A percentile compares a stretch with the other conserved stretches of the same genome.
These are phyloP conservation scores for Gnathonemus longibarbis DNA, from an alignment of 2,113 vertebrate genomes.

Conservation along the genomic window DNA sequence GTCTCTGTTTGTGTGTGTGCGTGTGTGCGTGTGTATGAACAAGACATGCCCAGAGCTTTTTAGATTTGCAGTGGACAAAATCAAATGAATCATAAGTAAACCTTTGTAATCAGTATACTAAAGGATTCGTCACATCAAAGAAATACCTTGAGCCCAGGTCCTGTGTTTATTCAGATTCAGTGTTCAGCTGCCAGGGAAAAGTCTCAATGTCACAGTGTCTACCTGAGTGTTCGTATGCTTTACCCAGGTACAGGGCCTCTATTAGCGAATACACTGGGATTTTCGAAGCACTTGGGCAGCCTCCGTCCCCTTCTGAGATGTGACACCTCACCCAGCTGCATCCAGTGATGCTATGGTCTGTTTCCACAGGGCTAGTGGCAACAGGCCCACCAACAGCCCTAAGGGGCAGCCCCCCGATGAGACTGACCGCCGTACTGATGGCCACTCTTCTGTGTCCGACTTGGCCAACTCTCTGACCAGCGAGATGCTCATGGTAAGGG, in stretches of 20 bases:
- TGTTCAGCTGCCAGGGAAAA: background rate
- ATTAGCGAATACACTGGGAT: background rate
- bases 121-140: background rate
- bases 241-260: background rate
- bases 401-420: constrained; percentile 78
- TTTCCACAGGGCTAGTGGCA: constrained; percentile 66
- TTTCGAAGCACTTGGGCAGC: background rate
- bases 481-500: constrained; percentile 95
- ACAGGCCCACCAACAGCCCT: constrained; percentile 77
- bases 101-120: background rate
- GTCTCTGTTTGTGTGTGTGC: background rate
- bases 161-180: background rate
- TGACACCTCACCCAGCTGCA: background rate
- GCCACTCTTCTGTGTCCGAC: constrained; percentile 86
- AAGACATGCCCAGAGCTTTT: background rate
- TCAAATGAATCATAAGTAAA: background rate
- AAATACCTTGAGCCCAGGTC: background rate
- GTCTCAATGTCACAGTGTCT: background rate
- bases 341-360: constrained; percentile 5
- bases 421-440: constrained; percentile 71
- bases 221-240: background rate
- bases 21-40: background rate
- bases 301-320: background rate
- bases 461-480: constrained; percentile 95
- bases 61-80: background rate